Base-by-base conservation (phyloP, 2,888 invertebrate species). In the Apodemia mormo region DNA sequence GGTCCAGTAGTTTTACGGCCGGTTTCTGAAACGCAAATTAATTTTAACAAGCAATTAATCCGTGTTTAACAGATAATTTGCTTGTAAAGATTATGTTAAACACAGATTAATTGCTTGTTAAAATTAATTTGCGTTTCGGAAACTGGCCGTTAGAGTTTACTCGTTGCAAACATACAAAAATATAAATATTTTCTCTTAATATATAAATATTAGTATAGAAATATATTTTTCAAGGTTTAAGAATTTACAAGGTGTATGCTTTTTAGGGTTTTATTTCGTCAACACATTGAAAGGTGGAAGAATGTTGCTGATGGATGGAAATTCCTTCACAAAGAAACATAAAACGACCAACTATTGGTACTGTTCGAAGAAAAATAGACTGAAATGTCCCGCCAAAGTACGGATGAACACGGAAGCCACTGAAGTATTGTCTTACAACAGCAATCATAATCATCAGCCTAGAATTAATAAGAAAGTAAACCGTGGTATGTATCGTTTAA, bases 341-440 rank as follows among this genome's bases (percentile, higher is more conserved):
- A 74, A 70, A 65, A 65, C 66, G n/a, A 71, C 71, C 7, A 67
- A 67, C 43, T 61, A 65, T 5, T 77, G 77, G 77, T 65, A 69
- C 22, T 79, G 78, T 56, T 74, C 77, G 0, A 71, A 70, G 30
- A 76, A 73, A 67, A 64, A 22, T 29, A n/a, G 64, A 43, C 49
- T 72, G 2, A 79, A 81, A 9, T 88, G 88, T 58, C 75, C 77
- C 2, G 87, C 87, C 2, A 85, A 78, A 65, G 70, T 73, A 0
- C 73, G 76, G 49, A 66, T 71, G 52, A 64, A 54, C 33, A 10
- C 66, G 10, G 37, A 65, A 52, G 64, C 40, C 14, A 58, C 56
- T 2, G 56, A 58, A 43, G 49, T 69, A n/a, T 1, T 65, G 9
- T 52, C 30, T 22, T 65, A 52, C 22, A 14, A 33, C 1, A 14